Evolutionary conservation across 2,888 invertebrate species (phyloP).

Genomic region (Nesidiocoris tenuis): DNA sequence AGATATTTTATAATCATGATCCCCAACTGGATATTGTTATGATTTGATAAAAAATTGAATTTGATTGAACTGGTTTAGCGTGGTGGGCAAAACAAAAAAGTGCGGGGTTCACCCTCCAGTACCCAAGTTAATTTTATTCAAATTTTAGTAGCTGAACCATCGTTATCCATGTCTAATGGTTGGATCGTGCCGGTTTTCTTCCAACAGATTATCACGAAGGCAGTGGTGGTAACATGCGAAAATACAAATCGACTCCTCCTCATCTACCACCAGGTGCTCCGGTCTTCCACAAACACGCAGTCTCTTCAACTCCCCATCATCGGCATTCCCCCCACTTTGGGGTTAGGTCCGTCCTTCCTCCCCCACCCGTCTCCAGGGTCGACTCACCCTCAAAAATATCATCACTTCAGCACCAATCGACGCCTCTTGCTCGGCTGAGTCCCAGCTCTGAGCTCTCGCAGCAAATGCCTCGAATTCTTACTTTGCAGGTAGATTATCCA

Average conservation of each 20-base stretch:
- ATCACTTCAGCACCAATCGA: slow-evolving; percentile 73
- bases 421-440: slow-evolving; percentile 84
- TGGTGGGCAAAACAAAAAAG: no score
- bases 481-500: slow-evolving; percentile 63
- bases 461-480: slow-evolving; percentile 88
- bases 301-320: slow-evolving; percentile 56
- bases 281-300: slow-evolving; percentile 59
- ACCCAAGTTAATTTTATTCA: no score
- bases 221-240: slow-evolving; percentile 72
- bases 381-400: slow-evolving; percentile 52
- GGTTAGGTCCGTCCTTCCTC: slow-evolving; percentile 53
- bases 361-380: slow-evolving; percentile 53
- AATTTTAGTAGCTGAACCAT: no score
- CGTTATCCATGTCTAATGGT: no score
- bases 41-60: no score
- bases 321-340: slow-evolving; percentile 79
- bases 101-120: no score
- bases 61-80: no score
- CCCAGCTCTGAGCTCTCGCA: slow-evolving; percentile 89
- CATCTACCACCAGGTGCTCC: slow-evolving; percentile 67
- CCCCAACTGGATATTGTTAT: no score
- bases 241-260: slow-evolving; percentile 85
- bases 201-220: slow-evolving; percentile 72
- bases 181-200: no score
- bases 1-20: no score